Conservation (phyloP, 2,113 vertebrate genomes). For the Scalopus aquaticus region DNA sequence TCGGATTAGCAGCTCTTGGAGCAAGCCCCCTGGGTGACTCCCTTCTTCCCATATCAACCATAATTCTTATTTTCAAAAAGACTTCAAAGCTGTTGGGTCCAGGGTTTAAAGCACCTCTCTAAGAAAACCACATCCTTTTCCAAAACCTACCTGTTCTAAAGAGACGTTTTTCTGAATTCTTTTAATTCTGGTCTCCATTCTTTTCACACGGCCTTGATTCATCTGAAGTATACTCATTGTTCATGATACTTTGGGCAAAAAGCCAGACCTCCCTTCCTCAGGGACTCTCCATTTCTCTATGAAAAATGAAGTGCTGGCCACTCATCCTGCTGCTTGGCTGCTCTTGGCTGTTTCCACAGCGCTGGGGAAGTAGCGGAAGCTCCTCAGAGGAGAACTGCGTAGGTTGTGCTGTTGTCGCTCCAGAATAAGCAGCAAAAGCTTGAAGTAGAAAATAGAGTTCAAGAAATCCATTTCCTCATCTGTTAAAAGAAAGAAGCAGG, state of each 20-base stretch:
- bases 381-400: not conserved
- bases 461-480: constrained; percentile 28
- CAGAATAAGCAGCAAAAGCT: constrained; percentile 12
- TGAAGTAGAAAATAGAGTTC: not conserved
- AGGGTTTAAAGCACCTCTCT: not conserved
- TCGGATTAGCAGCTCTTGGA: constrained; percentile 48
- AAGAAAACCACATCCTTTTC: not conserved
- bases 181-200: not conserved
- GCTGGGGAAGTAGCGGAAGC: not conserved
- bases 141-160: not conserved
- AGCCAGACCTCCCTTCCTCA: constrained; percentile 33
- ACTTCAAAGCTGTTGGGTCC: not conserved
- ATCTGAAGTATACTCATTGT: not conserved
- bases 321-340: not conserved
- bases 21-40: not conserved
- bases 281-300: constrained; percentile 32
- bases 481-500: not conserved
- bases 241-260: not conserved
- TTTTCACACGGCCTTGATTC: not conserved
- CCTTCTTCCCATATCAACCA: constrained; percentile 42
- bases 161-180: not conserved
- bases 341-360: not conserved
- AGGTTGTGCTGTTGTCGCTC: not conserved
- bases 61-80: constrained; percentile 34
- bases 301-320: constrained; percentile 38